Percentiles rank a stretch among this genome's conserved stretches.
Conservation (phyloP, 2,797 vertebrate species). For the Phrynocephalus guinanensis region DNA sequence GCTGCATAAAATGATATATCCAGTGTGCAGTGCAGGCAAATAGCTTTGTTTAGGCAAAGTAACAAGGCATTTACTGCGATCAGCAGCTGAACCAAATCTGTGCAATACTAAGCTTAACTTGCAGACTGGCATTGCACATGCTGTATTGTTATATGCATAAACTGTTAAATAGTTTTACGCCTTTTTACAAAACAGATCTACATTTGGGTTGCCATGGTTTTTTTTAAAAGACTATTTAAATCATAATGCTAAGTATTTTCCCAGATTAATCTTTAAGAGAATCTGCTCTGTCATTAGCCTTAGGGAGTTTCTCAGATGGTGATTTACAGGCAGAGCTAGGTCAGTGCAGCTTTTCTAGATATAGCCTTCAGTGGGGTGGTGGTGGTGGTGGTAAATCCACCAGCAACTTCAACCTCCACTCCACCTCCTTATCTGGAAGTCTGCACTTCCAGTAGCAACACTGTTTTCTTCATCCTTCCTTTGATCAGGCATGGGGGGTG, state of each 20-base stretch:
- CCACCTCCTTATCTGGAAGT: too few species aligned
- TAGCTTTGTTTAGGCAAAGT: not conserved
- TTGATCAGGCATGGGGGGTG: too few species aligned
- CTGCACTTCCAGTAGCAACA: too few species aligned
- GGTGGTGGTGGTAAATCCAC: too few species aligned
- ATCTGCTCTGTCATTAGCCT: too few species aligned
- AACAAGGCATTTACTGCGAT: not conserved
- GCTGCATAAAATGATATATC: not conserved
- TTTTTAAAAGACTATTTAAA: not conserved
- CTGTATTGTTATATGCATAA: not conserved
- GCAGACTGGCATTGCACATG: not conserved
- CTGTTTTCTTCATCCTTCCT: too few species aligned
- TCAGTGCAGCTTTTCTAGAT: too few species aligned
- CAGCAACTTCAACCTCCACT: too few species aligned
- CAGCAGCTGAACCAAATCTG: not conserved
- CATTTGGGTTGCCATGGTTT: not conserved
- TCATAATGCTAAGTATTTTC: not conserved
- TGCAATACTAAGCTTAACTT: not conserved
- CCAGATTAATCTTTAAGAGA: too few species aligned
- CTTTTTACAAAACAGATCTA: not conserved
- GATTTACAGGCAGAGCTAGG: too few species aligned
- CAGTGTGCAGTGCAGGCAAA: not conserved
- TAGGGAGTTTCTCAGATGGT: too few species aligned
- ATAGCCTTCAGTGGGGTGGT: too few species aligned
- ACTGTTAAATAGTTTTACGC: not conserved